Percentiles rank a stretch among this genome's conserved stretches.
Conservation (phyloP, 2,113 vertebrate species). For the Myotis davidii region DNA sequence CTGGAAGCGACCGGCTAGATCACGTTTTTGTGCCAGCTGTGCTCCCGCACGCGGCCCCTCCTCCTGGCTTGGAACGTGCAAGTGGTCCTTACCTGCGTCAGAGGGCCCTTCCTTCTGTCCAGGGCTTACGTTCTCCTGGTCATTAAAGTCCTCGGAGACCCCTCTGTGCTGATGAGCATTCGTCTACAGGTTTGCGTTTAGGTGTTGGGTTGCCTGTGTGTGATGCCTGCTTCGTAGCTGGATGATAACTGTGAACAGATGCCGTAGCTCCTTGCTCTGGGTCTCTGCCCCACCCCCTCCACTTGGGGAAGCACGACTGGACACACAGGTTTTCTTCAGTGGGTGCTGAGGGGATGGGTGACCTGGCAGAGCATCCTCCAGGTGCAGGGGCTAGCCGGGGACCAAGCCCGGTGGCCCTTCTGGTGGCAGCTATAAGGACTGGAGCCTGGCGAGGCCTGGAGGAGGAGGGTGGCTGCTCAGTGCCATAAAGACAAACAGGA, state of each 20-base stretch:
- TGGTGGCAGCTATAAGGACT: neutral
- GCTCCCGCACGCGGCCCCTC: neutral
- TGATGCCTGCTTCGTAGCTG: neutral
- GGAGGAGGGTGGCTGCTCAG: neutral
- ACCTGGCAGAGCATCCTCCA: neutral
- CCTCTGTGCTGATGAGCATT: neutral
- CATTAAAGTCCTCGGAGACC: neutral
- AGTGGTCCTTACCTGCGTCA: neutral
- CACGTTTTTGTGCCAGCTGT: neutral
- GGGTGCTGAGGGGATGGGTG: neutral
- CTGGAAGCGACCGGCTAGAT: neutral
- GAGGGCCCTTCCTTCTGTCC: neutral
- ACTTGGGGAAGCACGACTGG: neutral
- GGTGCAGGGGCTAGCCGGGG: neutral
- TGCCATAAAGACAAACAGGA: neutral
- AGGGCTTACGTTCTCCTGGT: neutral
- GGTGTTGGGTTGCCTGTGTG: neutral
- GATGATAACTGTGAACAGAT: too few species aligned
- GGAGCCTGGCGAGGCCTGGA: neutral
- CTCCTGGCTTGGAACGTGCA: neutral
- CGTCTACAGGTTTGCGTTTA: neutral
- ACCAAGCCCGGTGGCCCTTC: neutral
- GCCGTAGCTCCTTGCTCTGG: neutral
- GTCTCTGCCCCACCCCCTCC: neutral
- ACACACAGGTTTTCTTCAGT: neutral